These are phyloP conservation scores for Hydroisotoma schaefferi DNA, from an alignment of 2,888 invertebrate species.

Conservation along the genomic window DNA sequence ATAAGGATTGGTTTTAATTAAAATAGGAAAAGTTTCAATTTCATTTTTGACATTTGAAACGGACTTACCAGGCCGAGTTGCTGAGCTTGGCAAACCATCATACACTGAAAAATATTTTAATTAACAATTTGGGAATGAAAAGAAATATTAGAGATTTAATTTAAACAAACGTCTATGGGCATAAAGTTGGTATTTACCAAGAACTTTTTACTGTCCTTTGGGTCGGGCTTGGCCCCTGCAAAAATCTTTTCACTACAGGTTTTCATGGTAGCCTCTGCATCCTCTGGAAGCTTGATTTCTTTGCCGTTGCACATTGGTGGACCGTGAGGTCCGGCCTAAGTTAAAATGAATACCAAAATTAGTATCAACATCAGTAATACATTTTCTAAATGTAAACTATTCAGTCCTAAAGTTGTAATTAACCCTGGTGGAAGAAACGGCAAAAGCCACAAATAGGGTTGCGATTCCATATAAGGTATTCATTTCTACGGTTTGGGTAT, in stretches of 20 bases:
- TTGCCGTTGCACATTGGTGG: background rate
- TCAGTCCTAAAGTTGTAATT: too few species aligned
- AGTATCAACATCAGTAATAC: too few species aligned
- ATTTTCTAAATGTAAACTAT: too few species aligned
- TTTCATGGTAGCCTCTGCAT: background rate
- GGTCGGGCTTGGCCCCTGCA: background rate
- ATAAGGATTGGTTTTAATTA: too few species aligned
- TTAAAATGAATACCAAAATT: background rate
- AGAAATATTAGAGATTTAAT: background rate
- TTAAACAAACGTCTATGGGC: too few species aligned
- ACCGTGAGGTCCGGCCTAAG: background rate
- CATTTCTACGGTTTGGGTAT: too few species aligned
- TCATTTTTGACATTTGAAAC: background rate
- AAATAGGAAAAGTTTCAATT: background rate
- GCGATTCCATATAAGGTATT: too few species aligned
- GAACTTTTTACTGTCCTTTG: background rate
- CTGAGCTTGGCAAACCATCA: background rate
- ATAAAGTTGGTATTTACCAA: too few species aligned
- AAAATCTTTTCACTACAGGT: background rate
- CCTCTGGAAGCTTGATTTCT: background rate
- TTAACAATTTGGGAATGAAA: background rate
- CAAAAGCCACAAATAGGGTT: too few species aligned
- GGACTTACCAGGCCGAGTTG: background rate
- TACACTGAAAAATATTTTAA: background rate
- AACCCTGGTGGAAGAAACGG: too few species aligned